Percentiles rank a stretch among this genome's conserved stretches.
Evolutionary conservation across 92 coral and sea anemone genomes (phyloP).

Genomic region (Muricea muricata): DNA sequence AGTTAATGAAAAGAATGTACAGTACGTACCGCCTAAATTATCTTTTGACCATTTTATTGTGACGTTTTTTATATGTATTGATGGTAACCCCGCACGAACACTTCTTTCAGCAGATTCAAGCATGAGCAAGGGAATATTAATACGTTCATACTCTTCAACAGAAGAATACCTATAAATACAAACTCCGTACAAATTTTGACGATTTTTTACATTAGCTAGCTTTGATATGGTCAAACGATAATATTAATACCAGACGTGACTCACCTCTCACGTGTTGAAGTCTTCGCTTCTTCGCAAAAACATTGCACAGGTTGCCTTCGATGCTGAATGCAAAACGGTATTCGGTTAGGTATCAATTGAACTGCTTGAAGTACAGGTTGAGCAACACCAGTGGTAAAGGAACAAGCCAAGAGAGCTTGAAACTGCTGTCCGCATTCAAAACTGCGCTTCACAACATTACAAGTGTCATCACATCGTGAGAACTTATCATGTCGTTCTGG

Average conservation of each 20-base stretch:
- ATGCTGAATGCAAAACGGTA: slow-evolving; percentile 83
- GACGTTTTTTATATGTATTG: slow-evolving; percentile 53
- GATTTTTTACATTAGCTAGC: no score
- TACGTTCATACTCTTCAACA: slow-evolving; percentile 68
- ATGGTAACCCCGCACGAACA: slow-evolving; percentile 46
- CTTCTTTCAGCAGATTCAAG: slow-evolving; percentile 78
- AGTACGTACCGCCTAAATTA: slow-evolving; percentile 14
- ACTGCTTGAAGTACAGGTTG: slow-evolving; percentile 82
- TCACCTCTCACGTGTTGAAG: neutral
- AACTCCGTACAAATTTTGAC: no score
- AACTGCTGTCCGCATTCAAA: slow-evolving; percentile 68
- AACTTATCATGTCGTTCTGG: neutral
- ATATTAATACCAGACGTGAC: neutral
- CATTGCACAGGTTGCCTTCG: slow-evolving; percentile 71
- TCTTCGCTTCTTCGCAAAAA: slow-evolving; percentile 44
- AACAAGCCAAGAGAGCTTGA: slow-evolving; percentile 68
- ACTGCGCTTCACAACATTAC: slow-evolving; percentile 44
- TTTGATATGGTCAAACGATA: no score
- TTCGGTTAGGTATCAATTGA: slow-evolving; percentile 54
- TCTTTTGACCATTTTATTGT: slow-evolving; percentile 63
- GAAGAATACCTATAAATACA: slow-evolving; percentile 52
- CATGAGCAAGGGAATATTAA: slow-evolving; percentile 80
- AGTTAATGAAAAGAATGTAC: neutral
- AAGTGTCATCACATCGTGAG: neutral
- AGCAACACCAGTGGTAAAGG: slow-evolving; percentile 71